Evolutionary conservation across 2,888 invertebrate species (phyloP).

Genomic region (Caenorhabditis wallacei): DNA sequence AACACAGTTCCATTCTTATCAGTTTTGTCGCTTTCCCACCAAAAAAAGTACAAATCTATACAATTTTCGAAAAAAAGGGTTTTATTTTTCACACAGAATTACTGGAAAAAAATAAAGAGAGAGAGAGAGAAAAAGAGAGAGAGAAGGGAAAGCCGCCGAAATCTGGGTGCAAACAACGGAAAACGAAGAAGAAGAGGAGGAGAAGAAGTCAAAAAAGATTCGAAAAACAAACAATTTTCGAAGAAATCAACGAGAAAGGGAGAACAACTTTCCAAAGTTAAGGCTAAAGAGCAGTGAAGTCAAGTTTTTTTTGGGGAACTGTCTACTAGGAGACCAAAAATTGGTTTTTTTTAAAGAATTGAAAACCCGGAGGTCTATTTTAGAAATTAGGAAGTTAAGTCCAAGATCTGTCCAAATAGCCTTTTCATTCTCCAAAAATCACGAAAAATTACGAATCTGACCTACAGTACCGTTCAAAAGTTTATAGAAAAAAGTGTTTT

Average conservation of each 20-base stretch:
- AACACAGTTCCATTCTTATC: slow-evolving; percentile 10
- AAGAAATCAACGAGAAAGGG: slow-evolving; percentile 23
- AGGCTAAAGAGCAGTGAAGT: background rate
- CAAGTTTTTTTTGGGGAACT: background rate
- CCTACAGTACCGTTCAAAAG: no score
- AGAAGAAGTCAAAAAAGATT: slow-evolving; percentile 28
- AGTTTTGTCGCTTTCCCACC: background rate
- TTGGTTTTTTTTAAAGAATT: background rate
- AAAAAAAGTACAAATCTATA: slow-evolving; percentile 3
- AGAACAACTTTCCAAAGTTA: slow-evolving; percentile 4
- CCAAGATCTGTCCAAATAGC: no score
- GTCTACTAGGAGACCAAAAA: background rate
- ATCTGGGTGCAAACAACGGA: slow-evolving; percentile 56
- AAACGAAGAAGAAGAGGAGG: background rate
- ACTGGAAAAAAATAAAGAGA: slow-evolving; percentile 23
- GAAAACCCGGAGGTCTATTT: no score
- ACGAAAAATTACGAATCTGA: no score
- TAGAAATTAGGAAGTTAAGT: no score
- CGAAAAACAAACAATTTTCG: slow-evolving; percentile 63
- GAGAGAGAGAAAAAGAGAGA: background rate
- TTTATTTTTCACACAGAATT: slow-evolving; percentile 37
- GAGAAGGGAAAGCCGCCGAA: slow-evolving; percentile 36
- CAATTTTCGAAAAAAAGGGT: slow-evolving; percentile 5
- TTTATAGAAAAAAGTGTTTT: no score
- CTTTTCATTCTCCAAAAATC: no score